A percentile compares a stretch with the other conserved stretches of the same genome.
These are phyloP conservation scores for Alauda arvensis DNA, from an alignment of 2,797 vertebrate genomes.

Conservation along the genomic window DNA sequence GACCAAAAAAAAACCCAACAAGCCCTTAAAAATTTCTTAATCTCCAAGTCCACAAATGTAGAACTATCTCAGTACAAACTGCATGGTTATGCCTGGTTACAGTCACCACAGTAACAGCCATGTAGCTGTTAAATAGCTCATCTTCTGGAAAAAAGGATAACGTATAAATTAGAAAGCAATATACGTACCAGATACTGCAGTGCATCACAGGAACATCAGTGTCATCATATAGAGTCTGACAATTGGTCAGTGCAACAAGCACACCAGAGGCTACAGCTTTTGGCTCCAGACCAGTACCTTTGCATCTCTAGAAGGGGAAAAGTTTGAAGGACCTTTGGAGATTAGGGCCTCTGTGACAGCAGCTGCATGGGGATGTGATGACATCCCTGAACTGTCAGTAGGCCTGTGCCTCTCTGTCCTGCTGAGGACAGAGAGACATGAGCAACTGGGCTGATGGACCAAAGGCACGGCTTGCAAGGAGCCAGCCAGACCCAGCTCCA, in stretches of 20 bases:
- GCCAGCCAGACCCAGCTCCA: neutral
- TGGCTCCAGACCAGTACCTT: neutral
- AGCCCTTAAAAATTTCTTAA: neutral
- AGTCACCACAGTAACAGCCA: conserved; percentile 41
- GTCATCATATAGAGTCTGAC: neutral
- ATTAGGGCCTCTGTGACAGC: neutral
- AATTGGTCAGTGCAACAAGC: neutral
- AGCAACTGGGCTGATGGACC: neutral
- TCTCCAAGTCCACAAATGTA: neutral
- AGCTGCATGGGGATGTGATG: neutral
- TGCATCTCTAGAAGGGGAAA: neutral
- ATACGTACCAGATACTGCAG: conserved; percentile 4
- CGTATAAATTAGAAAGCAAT: conserved; percentile 13
- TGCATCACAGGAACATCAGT: neutral
- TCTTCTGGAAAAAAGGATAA: neutral
- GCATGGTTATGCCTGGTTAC: conserved; percentile 38
- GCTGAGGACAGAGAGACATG: neutral
- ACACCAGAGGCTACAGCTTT: neutral
- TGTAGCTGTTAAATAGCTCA: conserved; percentile 15
- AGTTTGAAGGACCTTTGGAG: neutral
- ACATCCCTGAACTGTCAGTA: neutral
- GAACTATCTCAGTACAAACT: neutral
- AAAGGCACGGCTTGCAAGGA: rapidly evolving
- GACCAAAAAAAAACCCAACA: neutral
- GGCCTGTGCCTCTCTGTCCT: neutral